phyloP scores from a whole-genome alignment of 2,113 vertebrate genomes.

The Oncorhynchus mykiss region DNA sequence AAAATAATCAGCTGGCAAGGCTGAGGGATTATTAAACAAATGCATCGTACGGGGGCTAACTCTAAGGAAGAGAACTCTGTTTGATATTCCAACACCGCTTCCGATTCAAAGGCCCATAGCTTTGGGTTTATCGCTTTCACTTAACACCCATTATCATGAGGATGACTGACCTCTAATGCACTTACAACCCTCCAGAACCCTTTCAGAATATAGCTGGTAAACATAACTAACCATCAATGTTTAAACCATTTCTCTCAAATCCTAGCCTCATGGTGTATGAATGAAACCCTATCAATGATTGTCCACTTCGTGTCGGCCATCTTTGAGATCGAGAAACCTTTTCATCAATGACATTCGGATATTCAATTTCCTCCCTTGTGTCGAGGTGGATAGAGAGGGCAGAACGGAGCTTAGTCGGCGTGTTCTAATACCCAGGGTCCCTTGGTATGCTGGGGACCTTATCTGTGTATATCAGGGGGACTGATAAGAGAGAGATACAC shows the following conservation, averaged over 20 bases:
- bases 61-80: constrained; percentile 29
- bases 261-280: neutral
- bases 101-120: constrained; percentile 62
- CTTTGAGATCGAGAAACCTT: neutral
- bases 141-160: constrained; percentile 68
- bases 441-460: constrained; percentile 68
- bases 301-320: neutral
- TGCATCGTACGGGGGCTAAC: constrained; percentile 45
- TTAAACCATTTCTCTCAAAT: constrained; percentile 31
- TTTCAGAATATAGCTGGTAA: constrained; percentile 41
- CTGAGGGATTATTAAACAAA: constrained; percentile 59
- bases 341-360: constrained; percentile 15
- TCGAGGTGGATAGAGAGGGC: constrained; percentile 42
- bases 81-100: constrained; percentile 65
- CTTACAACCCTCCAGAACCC: constrained; percentile 51
- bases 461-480: constrained; percentile 78
- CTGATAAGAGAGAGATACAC: constrained; percentile 71
- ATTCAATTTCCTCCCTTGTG: constrained; percentile 63
- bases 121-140: constrained; percentile 67
- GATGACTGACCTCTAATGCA: constrained; percentile 67
- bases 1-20: constrained; percentile 64
- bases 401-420: neutral
- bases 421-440: constrained; percentile 53
- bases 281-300: constrained; percentile 31
- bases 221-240: constrained; percentile 47